phyloP scores from a whole-genome alignment of 2,113 vertebrate genomes.

The Heptranchias perlo region DNA sequence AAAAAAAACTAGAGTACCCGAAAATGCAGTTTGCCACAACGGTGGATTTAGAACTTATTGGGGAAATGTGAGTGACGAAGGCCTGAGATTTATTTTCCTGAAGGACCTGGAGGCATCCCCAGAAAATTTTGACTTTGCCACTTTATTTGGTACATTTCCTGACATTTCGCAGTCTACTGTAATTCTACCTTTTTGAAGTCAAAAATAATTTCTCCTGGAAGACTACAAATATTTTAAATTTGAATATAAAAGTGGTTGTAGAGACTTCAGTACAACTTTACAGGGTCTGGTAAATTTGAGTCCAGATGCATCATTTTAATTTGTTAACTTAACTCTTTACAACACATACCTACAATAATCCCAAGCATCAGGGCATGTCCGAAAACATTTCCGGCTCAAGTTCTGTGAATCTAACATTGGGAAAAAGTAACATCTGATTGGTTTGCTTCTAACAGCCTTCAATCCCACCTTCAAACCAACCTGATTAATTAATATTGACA shows the following conservation, averaged over 20 bases:
- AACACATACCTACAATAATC: no score
- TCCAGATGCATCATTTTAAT: neutral
- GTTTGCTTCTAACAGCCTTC: neutral
- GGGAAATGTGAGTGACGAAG: neutral
- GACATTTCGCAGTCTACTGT: neutral
- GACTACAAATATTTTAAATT: neutral
- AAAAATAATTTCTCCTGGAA: neutral
- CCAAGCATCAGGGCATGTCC: no score
- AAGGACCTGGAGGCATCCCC: neutral
- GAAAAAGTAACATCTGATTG: neutral
- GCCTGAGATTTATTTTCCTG: neutral
- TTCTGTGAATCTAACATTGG: neutral
- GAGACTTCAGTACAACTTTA: neutral
- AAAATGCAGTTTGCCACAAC: neutral
- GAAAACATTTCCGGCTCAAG: neutral
- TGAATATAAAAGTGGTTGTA: neutral
- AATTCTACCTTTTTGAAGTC: neutral
- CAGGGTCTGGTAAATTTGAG: neutral
- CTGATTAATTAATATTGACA: neutral
- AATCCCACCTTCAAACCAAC: neutral
- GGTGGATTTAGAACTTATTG: neutral
- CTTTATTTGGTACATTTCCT: neutral
- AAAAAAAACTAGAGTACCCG: no score
- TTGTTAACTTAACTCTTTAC: neutral
- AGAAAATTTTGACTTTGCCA: neutral